A percentile compares a stretch with the other conserved stretches of the same genome.
Evolutionary conservation across 2,113 vertebrate genomes (phyloP).

Genomic region (Perca flavescens): DNA sequence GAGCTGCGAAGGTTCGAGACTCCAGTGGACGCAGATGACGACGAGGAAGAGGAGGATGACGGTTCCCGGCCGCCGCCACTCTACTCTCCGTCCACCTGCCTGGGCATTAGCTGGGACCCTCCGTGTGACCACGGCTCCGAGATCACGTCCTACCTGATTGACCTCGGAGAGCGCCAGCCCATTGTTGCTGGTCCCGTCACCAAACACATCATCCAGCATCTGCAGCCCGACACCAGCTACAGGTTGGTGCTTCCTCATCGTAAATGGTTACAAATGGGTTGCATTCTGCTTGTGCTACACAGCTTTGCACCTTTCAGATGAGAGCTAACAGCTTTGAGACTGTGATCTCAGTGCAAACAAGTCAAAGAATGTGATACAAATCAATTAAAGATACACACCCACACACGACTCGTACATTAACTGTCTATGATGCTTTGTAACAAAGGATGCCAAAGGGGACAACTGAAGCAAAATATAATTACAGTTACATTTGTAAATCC

Average conservation of each 20-base stretch:
- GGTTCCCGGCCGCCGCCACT: constrained; percentile 56
- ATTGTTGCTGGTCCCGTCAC: constrained; percentile 88
- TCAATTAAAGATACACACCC: background rate
- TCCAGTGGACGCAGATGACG: constrained; percentile 60
- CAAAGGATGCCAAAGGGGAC: background rate
- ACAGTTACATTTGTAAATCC: background rate
- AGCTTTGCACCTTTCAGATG: background rate
- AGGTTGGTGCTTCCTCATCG: constrained; percentile 81
- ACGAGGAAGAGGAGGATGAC: constrained; percentile 74
- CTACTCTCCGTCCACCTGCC: constrained; percentile 94
- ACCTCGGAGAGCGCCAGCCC: constrained; percentile 94
- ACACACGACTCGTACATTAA: background rate
- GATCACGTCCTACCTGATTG: constrained; percentile 95
- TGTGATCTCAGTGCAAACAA: background rate
- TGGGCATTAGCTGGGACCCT: constrained; percentile 92
- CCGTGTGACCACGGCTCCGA: constrained; percentile 94
- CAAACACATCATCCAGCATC: constrained; percentile 89
- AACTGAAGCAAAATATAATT: background rate
- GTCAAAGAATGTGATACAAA: constrained; percentile 4
- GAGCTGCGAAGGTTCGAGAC: constrained; percentile 79
- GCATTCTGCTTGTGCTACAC: background rate
- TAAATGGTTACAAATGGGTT: background rate
- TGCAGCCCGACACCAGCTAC: constrained; percentile 98
- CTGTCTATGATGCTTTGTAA: background rate
- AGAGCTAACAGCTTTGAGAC: background rate